A percentile compares a stretch with the other conserved stretches of the same genome.
Conservation (phyloP, 2,113 vertebrate genomes). For the Tringa solitaria region DNA sequence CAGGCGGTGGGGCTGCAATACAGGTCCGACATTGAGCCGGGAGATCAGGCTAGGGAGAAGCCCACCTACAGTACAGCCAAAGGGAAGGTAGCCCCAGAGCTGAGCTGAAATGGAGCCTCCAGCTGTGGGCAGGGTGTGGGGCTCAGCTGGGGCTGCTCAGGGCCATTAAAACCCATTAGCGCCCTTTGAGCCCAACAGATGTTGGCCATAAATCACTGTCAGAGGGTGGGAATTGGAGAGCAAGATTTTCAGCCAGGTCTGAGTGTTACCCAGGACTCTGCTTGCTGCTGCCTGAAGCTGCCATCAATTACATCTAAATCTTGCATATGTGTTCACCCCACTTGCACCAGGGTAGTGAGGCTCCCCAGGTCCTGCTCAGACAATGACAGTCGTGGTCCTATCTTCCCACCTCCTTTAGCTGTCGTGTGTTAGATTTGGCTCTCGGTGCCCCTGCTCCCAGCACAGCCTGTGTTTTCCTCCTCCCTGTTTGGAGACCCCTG, state of each 20-base stretch:
- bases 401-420: not conserved
- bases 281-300: not conserved
- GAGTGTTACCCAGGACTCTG: not conserved
- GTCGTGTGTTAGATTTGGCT: not conserved
- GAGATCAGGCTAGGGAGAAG: not conserved
- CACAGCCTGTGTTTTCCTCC: not conserved
- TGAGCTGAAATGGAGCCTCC: not conserved
- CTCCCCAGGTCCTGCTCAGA: not conserved
- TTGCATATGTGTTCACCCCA: fast-evolving
- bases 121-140: not conserved
- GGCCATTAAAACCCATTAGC: not conserved
- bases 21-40: fast-evolving
- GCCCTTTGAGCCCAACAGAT: not conserved
- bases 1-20: not conserved
- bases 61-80: not conserved
- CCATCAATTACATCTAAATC: fast-evolving
- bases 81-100: not conserved
- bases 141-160: not conserved
- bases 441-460: fast-evolving
- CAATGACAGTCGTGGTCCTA: not conserved
- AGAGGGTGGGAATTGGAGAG: not conserved
- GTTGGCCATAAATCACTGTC: not conserved
- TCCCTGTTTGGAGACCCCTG: not conserved
- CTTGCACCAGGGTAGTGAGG: not conserved
- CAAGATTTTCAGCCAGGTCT: not conserved